Evolutionary conservation across 2,797 vertebrate species (phyloP).

Genomic region (Epinephelus coioides): DNA sequence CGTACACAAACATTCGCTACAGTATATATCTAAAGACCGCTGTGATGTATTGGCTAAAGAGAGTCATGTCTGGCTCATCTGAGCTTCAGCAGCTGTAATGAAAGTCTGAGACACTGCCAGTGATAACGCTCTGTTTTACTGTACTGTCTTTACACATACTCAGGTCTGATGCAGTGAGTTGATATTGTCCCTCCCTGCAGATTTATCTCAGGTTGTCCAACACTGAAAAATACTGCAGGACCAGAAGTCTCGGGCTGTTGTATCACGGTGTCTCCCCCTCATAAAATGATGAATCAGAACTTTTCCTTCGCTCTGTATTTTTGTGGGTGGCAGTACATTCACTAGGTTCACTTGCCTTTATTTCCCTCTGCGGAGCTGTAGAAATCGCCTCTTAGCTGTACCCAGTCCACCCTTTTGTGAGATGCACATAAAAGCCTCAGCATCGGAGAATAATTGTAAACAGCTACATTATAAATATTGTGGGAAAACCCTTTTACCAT

Average conservation of each 20-base stretch:
- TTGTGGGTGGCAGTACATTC: slow-evolving; percentile 35
- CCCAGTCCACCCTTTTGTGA: slow-evolving; percentile 52
- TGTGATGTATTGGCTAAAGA: slow-evolving; percentile 33
- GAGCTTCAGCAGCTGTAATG: slow-evolving; percentile 24
- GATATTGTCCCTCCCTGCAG: slow-evolving; percentile 43
- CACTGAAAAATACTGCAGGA: slow-evolving; percentile 40
- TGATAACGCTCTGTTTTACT: slow-evolving; percentile 48
- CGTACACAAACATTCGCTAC: slow-evolving; percentile 16
- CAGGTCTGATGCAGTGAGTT: slow-evolving; percentile 23
- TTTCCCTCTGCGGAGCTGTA: slow-evolving; percentile 31
- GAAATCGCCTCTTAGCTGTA: slow-evolving; percentile 36
- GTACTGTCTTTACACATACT: slow-evolving; percentile 27
- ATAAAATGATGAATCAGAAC: slow-evolving; percentile 55
- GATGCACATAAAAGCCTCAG: slow-evolving; percentile 62
- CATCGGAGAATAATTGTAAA: slow-evolving; percentile 77
- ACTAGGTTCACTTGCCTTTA: slow-evolving; percentile 30
- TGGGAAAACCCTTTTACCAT: slow-evolving; percentile 54
- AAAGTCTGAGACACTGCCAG: slow-evolving; percentile 14
- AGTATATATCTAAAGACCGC: slow-evolving; percentile 22
- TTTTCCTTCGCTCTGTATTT: slow-evolving; percentile 36
- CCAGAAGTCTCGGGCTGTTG: slow-evolving; percentile 33
- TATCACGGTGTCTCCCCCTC: slow-evolving; percentile 9
- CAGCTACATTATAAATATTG: slow-evolving; percentile 75
- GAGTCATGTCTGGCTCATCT: slow-evolving; percentile 34
- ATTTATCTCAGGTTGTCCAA: slow-evolving; percentile 36